Evolutionary conservation across 2,113 vertebrate species (phyloP).

Genomic region (Elachura formosa): DNA sequence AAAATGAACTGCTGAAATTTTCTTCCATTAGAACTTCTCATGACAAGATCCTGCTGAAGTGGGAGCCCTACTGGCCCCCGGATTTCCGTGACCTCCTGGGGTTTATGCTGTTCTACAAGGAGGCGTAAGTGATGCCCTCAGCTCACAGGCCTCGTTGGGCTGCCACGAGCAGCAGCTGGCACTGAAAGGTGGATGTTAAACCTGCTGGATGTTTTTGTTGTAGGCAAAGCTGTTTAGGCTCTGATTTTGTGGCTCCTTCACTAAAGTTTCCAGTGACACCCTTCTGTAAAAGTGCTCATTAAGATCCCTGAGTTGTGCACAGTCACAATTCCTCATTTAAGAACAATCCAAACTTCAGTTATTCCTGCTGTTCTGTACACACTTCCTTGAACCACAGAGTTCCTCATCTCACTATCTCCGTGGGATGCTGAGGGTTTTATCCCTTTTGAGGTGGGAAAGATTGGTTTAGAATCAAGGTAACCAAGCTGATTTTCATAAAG

Average conservation of each 20-base stretch:
- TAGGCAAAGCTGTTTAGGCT: background rate
- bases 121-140: slow-evolving; percentile 82
- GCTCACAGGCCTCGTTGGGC: background rate
- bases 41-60: slow-evolving; percentile 89
- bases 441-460: background rate
- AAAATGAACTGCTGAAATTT: slow-evolving; percentile 87
- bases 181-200: background rate
- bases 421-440: background rate
- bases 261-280: background rate
- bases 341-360: background rate
- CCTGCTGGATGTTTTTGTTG: background rate
- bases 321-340: background rate
- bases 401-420: background rate
- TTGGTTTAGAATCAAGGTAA: background rate
- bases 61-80: slow-evolving; percentile 90
- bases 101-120: slow-evolving; percentile 97
- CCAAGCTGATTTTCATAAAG: background rate
- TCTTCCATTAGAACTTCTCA: slow-evolving; percentile 75
- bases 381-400: accelerated
- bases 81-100: slow-evolving; percentile 95
- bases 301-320: background rate
- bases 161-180: background rate
- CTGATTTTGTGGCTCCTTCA: background rate
- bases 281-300: background rate
- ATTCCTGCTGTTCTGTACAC: background rate